These are phyloP conservation scores for Drusus annulatus DNA, from an alignment of 1,140 invertebrate genomes.

Conservation along the genomic window DNA sequence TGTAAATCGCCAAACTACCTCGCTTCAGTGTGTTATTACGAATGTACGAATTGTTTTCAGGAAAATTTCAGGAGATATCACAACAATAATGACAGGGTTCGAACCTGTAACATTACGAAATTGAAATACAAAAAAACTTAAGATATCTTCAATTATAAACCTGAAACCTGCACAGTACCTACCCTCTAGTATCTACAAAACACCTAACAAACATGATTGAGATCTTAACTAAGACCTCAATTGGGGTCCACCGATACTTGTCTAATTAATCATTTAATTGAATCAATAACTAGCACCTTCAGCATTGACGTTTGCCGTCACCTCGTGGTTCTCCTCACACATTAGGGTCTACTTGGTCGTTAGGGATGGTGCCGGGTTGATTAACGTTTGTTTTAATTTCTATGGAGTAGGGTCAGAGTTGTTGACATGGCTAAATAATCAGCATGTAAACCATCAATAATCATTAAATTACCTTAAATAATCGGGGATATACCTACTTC, in stretches of 20 bases:
- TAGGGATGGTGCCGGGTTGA: not conserved
- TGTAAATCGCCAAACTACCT: not conserved
- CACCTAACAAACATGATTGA: not conserved
- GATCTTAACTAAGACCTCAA: not conserved
- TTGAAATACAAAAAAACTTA: no score
- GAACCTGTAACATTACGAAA: no score
- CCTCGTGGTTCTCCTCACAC: not conserved
- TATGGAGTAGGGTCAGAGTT: no score
- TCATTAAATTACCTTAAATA: no score
- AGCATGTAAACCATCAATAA: no score
- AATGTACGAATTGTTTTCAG: no score
- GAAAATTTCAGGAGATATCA: no score
- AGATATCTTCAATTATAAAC: not conserved
- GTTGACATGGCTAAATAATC: no score
- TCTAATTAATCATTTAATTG: not conserved
- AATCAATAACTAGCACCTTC: slow-evolving; percentile 23
- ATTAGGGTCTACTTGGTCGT: not conserved
- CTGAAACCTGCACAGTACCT: not conserved
- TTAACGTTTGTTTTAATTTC: no score
- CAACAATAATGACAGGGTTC: no score
- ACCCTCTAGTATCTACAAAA: slow-evolving; percentile 4
- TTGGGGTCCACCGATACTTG: slow-evolving; percentile 2
- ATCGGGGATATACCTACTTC: no score
- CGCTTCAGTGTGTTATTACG: no score
- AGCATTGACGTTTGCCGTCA: slow-evolving; percentile 2